These are phyloP conservation scores for Drosophila gunungcola DNA, from an alignment of 1,140 invertebrate species.

Conservation along the genomic window DNA sequence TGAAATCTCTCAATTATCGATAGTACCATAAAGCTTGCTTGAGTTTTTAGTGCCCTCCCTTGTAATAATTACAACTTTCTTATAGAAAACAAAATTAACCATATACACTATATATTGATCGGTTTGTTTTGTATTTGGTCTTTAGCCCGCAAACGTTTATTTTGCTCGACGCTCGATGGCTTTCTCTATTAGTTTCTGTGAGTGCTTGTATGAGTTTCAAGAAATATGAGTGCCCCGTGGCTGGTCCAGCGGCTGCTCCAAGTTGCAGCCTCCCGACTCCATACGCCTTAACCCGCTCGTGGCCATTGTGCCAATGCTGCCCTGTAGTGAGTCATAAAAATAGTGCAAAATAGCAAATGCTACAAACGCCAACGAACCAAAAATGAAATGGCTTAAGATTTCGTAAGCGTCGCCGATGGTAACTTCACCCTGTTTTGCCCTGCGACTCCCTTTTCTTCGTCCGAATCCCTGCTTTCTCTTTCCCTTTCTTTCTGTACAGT, in stretches of 20 bases:
- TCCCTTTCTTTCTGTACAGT: slow-evolving; percentile 4
- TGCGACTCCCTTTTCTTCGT: background rate
- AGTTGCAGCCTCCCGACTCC: slow-evolving; percentile 12
- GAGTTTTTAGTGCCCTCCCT: too few relatives aligned
- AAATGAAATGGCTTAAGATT: slow-evolving; percentile 82
- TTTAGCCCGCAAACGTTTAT: slow-evolving; percentile 49
- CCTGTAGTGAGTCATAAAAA: slow-evolving; percentile 54
- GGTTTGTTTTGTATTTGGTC: slow-evolving; percentile 29
- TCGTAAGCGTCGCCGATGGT: slow-evolving; percentile 65
- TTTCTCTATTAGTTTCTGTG: slow-evolving; percentile 75
- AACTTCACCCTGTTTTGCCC: slow-evolving; percentile 21
- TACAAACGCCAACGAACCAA: slow-evolving; percentile 76
- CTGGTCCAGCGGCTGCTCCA: slow-evolving; percentile 31
- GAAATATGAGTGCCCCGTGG: slow-evolving; percentile 76
- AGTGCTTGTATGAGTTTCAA: slow-evolving; percentile 69
- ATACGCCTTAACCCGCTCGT: slow-evolving; percentile 2
- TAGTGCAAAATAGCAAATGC: slow-evolving; percentile 77
- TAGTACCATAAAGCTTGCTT: too few relatives aligned
- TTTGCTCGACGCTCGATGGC: slow-evolving; percentile 36
- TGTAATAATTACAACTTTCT: too few relatives aligned
- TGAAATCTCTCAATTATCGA: too few relatives aligned
- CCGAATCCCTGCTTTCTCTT: slow-evolving; percentile 1
- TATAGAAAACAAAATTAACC: background rate
- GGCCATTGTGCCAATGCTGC: slow-evolving; percentile 4
- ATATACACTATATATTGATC: slow-evolving; percentile 29